These are phyloP conservation scores for Natrix natrix DNA, from an alignment of 2,797 vertebrate species.

Conservation along the genomic window DNA sequence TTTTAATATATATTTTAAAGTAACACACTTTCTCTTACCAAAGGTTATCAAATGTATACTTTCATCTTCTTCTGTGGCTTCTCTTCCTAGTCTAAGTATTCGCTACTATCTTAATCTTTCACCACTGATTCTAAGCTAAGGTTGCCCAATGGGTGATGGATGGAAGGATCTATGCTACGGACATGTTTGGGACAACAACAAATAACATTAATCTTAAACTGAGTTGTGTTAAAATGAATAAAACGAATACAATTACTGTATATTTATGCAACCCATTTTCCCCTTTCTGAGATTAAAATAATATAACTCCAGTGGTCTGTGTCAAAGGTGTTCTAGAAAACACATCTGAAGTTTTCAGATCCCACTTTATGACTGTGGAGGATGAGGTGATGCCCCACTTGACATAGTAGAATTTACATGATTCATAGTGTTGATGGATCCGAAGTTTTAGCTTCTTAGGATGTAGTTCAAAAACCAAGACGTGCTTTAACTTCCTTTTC, in stretches of 20 bases:
- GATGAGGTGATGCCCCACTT: neutral
- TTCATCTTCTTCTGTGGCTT: neutral
- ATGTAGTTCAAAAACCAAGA: neutral
- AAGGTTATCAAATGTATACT: neutral
- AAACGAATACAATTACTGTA: neutral
- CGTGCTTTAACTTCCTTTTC: neutral
- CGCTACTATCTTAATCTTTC: neutral
- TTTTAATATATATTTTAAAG: neutral
- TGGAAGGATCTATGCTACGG: neutral
- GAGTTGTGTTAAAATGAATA: neutral
- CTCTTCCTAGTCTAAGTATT: neutral
- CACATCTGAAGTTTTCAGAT: neutral
- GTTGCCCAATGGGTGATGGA: neutral
- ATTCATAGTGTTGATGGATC: neutral
- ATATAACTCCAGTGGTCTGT: neutral
- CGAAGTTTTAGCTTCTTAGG: neutral
- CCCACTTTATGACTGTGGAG: neutral
- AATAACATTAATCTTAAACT: neutral
- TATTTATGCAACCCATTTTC: neutral
- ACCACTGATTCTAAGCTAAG: neutral
- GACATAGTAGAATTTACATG: fast-evolving
- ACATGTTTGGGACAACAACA: neutral
- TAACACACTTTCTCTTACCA: neutral
- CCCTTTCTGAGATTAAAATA: neutral
- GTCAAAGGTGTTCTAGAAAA: neutral